Base-by-base conservation (phyloP, 2,113 vertebrate genomes). In the Stigmatopora nigra region DNA sequence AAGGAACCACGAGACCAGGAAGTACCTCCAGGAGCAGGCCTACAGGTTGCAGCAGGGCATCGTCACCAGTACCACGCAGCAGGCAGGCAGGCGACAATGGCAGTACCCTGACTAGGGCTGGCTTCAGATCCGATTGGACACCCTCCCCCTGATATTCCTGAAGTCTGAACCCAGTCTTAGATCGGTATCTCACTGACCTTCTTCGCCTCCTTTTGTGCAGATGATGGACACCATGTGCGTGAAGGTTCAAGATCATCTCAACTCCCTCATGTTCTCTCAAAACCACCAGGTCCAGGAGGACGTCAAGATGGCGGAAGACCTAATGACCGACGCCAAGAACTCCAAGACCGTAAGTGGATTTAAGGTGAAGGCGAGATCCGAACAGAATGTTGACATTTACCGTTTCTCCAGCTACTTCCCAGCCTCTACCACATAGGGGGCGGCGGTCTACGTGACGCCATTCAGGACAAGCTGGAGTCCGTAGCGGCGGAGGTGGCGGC, bases 1-100 rank as follows among this genome's bases (percentile, higher is more conserved):
- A 65, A 93, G 96, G 80, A 98, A 99, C 80, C 97, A 99, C 0
- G 97, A 99, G 83, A 98, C 94, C 0, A 92, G 96, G 1, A 95
- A 92, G 72, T 98, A 98, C 84, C 89, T 96, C 0, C 96, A 97
- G 75, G 97, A 97, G 67, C 97, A 99, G 73, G 94, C 94, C 0
- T 99, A 98, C 79, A 84, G 97, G 7, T 88, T 99, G 16, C 97
- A 99, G 86, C 97, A 99, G 82, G 94, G 96, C n/a, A 97, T 99
- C 0, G 93, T 98, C 57, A 96, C 93, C 53, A 96, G 93, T 69
- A 96, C 97, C 58, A 98, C 97, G 0, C 96, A 98, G 55, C 96
- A 97, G 95, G 96, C 93, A 63, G 95, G 96, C 93, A 59, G 35
- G 60, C 41, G 7, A 31, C 45, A 31, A 63, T n/a, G 14, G 59